Percentiles rank a stretch among this genome's conserved stretches.
These are phyloP conservation scores for Opisthograptis luteolata DNA, from an alignment of 2,888 invertebrate species.

Conservation along the genomic window DNA sequence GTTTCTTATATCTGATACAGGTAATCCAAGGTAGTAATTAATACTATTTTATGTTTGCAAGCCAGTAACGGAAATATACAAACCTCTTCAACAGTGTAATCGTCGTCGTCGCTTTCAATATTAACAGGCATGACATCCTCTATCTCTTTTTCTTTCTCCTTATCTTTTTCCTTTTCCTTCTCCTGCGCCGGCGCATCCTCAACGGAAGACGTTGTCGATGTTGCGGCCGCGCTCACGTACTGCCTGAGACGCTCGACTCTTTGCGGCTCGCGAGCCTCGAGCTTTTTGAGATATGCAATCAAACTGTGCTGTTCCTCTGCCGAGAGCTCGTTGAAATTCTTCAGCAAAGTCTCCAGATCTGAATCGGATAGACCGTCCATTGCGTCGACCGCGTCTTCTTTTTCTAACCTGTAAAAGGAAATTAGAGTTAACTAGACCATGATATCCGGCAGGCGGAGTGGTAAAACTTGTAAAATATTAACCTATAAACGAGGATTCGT, in stretches of 20 bases:
- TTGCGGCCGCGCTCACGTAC: slow-evolving; percentile 86
- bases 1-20: too few species aligned
- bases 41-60: too few species aligned
- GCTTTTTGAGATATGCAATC: slow-evolving; percentile 91
- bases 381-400: slow-evolving; percentile 66
- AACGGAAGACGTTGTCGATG: slow-evolving; percentile 19
- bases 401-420: slow-evolving; percentile 52
- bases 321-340: slow-evolving; percentile 90
- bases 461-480: too few species aligned
- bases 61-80: slow-evolving; percentile 19
- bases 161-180: too few species aligned
- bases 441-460: too few species aligned
- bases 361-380: slow-evolving; percentile 92
- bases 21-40: too few species aligned
- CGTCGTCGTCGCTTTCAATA: slow-evolving; percentile 89
- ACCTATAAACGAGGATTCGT: too few species aligned
- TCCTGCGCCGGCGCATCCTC: not conserved
- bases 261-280: slow-evolving; percentile 90
- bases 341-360: slow-evolving; percentile 90
- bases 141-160: too few species aligned
- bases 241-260: slow-evolving; percentile 91
- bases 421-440: too few species aligned
- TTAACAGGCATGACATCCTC: slow-evolving; percentile 36
- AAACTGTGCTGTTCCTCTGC: slow-evolving; percentile 93
- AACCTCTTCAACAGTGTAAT: slow-evolving; percentile 92